phyloP scores from a whole-genome alignment of 2,888 invertebrate genomes.

The Andrena trimmerana region DNA sequence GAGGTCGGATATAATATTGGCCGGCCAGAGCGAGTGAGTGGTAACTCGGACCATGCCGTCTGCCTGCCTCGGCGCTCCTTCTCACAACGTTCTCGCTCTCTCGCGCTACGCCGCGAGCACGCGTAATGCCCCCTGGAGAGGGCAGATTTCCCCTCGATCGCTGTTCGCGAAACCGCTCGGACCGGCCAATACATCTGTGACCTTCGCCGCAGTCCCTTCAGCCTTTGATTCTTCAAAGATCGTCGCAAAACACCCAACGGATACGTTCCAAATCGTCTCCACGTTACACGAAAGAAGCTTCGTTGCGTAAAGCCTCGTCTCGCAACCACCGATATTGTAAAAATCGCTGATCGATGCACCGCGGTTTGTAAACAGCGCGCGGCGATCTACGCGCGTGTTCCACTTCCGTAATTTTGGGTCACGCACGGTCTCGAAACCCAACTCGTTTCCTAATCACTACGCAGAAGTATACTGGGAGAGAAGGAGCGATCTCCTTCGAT shows the following conservation, averaged over 20 bases:
- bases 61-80: too few species aligned
- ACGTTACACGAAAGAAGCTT: not conserved
- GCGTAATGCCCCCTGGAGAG: too few species aligned
- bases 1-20: not conserved
- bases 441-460: not conserved
- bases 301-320: not conserved
- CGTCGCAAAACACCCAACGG: not conserved
- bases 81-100: too few species aligned
- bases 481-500: not conserved
- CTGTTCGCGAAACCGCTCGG: too few species aligned
- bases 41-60: too few species aligned
- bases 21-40: too few species aligned
- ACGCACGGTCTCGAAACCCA: slow-evolving; percentile 8
- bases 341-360: slow-evolving; percentile 16
- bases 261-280: not conserved
- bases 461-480: too few species aligned
- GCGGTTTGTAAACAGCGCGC: slow-evolving; percentile 23
- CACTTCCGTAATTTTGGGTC: slow-evolving; percentile 5
- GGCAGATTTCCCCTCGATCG: too few species aligned
- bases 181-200: not conserved
- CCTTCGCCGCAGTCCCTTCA: not conserved
- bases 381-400: slow-evolving; percentile 4
- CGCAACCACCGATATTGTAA: not conserved
- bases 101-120: too few species aligned
- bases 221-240: not conserved